Conservation (phyloP, 1,140 invertebrate genomes). For the Drosophila melanica region DNA sequence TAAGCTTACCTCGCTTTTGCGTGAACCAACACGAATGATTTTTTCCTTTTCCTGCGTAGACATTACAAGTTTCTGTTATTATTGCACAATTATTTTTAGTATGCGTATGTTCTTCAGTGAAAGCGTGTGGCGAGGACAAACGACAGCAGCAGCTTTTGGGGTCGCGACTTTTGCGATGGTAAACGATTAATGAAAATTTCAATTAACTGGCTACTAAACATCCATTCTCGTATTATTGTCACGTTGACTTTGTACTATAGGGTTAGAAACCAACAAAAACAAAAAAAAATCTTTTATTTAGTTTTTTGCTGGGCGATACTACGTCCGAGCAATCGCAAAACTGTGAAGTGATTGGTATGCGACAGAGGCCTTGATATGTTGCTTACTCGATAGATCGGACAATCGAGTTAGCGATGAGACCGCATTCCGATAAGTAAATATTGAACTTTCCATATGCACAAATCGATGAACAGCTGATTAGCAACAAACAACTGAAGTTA, state of each 20-base stretch:
- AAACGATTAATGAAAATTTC: constrained; percentile 68
- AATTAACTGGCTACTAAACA: constrained; percentile 60
- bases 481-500: constrained; percentile 9
- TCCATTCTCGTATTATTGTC: constrained; percentile 66
- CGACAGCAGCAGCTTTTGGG: constrained; percentile 45
- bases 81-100: constrained; percentile 66
- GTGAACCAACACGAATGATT: constrained; percentile 87
- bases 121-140: constrained; percentile 58
- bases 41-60: constrained; percentile 67
- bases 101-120: constrained; percentile 53
- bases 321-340: constrained; percentile 68
- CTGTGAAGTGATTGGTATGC: constrained; percentile 22
- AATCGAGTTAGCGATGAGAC: constrained; percentile 6
- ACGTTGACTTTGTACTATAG: constrained; percentile 64
- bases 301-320: constrained; percentile 71
- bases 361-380: constrained; percentile 4
- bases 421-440: not conserved
- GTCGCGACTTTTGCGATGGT: constrained; percentile 48
- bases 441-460: not conserved
- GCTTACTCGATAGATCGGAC: constrained; percentile 7
- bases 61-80: constrained; percentile 53
- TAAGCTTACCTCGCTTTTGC: constrained; percentile 87
- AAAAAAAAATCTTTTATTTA: constrained; percentile 23
- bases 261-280: constrained; percentile 8
- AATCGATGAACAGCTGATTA: constrained; percentile 26